phyloP scores from a whole-genome alignment of 1,140 invertebrate species.

The Babylonia areolata region DNA sequence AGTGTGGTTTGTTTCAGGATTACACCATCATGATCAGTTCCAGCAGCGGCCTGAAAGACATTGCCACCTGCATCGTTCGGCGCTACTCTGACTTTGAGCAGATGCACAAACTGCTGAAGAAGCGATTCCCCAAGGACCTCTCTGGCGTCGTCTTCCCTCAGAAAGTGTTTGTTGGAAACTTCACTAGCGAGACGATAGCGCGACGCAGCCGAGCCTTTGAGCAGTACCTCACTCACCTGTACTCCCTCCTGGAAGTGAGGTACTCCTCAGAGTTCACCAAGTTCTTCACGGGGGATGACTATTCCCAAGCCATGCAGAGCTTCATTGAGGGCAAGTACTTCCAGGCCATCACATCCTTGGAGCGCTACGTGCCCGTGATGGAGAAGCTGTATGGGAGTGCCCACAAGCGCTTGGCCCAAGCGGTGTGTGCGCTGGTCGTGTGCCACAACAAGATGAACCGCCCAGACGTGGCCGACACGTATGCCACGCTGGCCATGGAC shows the following conservation, averaged over 20 bases:
- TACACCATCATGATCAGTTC: conserved; percentile 74
- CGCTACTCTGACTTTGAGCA: conserved; percentile 87
- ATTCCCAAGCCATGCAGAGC: conserved; percentile 80
- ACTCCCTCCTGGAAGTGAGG: conserved; percentile 79
- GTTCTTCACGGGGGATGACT: conserved; percentile 84
- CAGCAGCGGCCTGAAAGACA: conserved; percentile 64
- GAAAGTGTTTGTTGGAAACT: conserved; percentile 86
- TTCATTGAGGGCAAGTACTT: conserved; percentile 81
- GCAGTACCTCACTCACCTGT: conserved; percentile 81
- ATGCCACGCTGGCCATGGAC: conserved; percentile 82
- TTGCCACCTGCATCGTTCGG: conserved; percentile 82
- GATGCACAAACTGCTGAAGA: conserved; percentile 81
- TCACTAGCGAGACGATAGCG: conserved; percentile 83
- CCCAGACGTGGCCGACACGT: conserved; percentile 80
- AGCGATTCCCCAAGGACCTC: conserved; percentile 80
- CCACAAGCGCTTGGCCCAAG: conserved; percentile 81
- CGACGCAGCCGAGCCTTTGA: conserved; percentile 85
- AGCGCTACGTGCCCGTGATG: conserved; percentile 84
- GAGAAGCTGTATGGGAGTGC: conserved; percentile 86
- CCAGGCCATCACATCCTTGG: conserved; percentile 81
- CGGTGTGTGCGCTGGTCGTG: conserved; percentile 84
- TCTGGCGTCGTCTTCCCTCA: conserved; percentile 82
- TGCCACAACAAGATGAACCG: conserved; percentile 79
- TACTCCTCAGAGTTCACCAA: conserved; percentile 80
- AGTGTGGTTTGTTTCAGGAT: conserved; percentile 54